phyloP scores from a whole-genome alignment of 1,140 invertebrate species.

The Planococcus citri region DNA sequence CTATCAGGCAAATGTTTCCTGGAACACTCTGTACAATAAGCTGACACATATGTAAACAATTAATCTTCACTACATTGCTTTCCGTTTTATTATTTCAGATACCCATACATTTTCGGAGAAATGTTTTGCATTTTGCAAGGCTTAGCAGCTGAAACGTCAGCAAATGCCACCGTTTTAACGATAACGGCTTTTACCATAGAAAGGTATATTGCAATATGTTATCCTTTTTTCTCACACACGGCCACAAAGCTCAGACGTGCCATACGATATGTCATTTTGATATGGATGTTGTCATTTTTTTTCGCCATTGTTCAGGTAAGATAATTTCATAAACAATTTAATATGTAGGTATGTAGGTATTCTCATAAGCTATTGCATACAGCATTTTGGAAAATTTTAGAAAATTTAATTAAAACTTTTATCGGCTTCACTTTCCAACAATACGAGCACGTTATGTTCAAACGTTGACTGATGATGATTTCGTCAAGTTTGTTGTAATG shows the following conservation, averaged over 20 bases:
- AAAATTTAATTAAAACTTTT: too few species aligned
- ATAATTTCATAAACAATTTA: conserved; percentile 30
- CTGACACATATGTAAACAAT: too few species aligned
- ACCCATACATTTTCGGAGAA: conserved; percentile 77
- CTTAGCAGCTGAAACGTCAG: conserved; percentile 69
- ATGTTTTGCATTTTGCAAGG: conserved; percentile 71
- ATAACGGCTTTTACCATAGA: conserved; percentile 60
- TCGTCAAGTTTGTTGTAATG: too few species aligned
- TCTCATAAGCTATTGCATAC: too few species aligned
- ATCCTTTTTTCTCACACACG: conserved; percentile 40
- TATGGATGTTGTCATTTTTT: conserved; percentile 55
- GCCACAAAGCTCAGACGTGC: conserved; percentile 43
- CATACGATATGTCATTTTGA: conserved; percentile 50
- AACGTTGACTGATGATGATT: too few species aligned
- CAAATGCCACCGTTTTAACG: conserved; percentile 78
- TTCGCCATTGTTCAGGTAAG: conserved; percentile 53
- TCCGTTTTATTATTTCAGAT: conserved; percentile 33
- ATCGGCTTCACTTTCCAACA: too few species aligned
- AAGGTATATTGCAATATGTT: conserved; percentile 57
- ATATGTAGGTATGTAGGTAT: too few species aligned
- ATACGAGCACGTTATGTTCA: too few species aligned
- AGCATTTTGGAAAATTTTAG: too few species aligned
- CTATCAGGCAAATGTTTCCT: too few species aligned
- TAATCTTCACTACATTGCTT: not conserved
- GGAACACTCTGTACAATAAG: too few species aligned